Base-by-base conservation (phyloP, 2,888 invertebrate species). In the Chirona hameri region DNA sequence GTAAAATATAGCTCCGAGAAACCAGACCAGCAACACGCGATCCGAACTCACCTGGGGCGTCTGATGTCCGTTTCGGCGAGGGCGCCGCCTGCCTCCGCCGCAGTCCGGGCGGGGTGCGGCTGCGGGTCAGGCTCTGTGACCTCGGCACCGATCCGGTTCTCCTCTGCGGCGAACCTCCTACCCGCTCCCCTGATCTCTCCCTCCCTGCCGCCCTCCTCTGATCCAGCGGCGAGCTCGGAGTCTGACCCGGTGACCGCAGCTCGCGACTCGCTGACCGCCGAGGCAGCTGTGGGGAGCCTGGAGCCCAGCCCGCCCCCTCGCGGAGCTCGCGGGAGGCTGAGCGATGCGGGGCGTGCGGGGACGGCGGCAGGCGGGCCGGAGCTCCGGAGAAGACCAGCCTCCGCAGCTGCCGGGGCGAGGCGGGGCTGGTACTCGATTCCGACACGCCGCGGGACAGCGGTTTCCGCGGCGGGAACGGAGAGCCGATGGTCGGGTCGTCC, bases 371-470 rank as follows among this genome's bases (percentile, higher is more conserved):
- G 39, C 46, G 15, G 81, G n/a, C 18, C 55, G 29, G 29, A 24
- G 82, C 29, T 65, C 76, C 65, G 60, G 57, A 29, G 82, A 65
- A 65, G 4, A 31, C 81, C 55, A 85, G 83, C 24, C 81, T 72
- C 9, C 82, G 82, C 39, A 83, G 83, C 79, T 84, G 85, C 15
- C 86, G 86, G 83, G 85, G 86, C 14, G 86, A 92, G 3, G 94
- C 94, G 87, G 93, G 91, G 72, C 94, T 94, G 82, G 95, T 94
- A 0, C 98, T 97, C 0, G 98, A 98, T 90, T 98, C 98, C 0
- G 98, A 97, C 82, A 98, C 90, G 89, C 98, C 98, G 86, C 96
- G 96, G 1, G 7, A 7, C 21, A 14, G 14, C 29, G 29, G 18
- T 5, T 21, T 18, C 21, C 76, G 18, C 31, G 7, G 2, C 5